Percentiles rank a stretch among this genome's conserved stretches.
These are phyloP conservation scores for Liparis tanakae DNA, from an alignment of 2,797 vertebrate species.

Conservation along the genomic window DNA sequence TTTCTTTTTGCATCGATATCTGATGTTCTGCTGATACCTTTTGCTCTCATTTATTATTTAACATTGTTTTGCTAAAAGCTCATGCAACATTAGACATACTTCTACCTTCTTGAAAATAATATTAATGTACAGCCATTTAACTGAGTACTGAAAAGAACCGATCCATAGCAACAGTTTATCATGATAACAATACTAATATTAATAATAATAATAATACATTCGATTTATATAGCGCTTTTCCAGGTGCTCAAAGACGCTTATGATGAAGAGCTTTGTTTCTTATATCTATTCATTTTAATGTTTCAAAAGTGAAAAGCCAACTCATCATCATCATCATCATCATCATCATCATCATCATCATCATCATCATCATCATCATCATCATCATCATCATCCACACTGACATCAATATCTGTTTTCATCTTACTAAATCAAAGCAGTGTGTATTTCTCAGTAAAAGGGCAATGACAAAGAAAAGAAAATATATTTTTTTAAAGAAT, in stretches of 20 bases:
- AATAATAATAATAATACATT: too few species aligned
- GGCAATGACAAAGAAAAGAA: background rate
- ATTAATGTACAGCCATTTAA: background rate
- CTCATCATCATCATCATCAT: background rate
- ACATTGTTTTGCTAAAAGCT: background rate
- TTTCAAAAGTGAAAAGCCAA: background rate
- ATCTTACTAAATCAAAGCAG: background rate
- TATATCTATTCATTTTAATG: background rate
- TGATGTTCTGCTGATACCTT: background rate
- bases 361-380: background rate
- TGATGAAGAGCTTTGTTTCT: background rate
- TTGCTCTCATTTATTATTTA: background rate
- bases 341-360: background rate
- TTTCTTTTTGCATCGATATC: background rate
- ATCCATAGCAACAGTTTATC: background rate
- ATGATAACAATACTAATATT: too few species aligned
- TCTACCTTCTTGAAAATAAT: background rate
- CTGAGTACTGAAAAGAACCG: background rate
- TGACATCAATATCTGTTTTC: background rate
- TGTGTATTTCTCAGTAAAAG: background rate
- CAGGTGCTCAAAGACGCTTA: too few species aligned
- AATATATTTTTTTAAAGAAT: background rate
- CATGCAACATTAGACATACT: background rate
- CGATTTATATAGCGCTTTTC: too few species aligned
- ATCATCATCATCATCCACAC: background rate